Conservation (phyloP, 1,140 invertebrate genomes). For the Agrilus planipennis region DNA sequence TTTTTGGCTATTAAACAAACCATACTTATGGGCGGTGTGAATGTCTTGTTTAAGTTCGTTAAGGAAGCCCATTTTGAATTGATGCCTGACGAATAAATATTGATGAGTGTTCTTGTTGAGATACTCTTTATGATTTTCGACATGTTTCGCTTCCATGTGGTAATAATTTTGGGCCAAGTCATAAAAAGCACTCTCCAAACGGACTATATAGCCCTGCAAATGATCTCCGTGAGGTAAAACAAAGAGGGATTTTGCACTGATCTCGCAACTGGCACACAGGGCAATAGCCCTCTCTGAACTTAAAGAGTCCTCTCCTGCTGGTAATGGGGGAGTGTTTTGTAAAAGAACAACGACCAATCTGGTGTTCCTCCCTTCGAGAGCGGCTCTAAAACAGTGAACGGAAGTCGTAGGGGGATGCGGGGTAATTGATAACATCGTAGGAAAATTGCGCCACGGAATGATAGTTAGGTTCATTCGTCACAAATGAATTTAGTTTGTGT, state of each 20-base stretch:
- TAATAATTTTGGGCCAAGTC: slow-evolving; percentile 90
- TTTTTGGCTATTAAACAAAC: background rate
- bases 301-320: slow-evolving; percentile 71
- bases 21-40: slow-evolving; percentile 76
- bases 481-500: no score
- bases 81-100: slow-evolving; percentile 86
- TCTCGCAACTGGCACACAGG: slow-evolving; percentile 80
- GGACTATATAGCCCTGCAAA: slow-evolving; percentile 58
- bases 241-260: slow-evolving; percentile 85
- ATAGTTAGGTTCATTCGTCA: no score
- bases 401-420: no score
- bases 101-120: slow-evolving; percentile 87
- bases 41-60: slow-evolving; percentile 88
- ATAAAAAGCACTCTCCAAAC: slow-evolving; percentile 85
- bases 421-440: no score
- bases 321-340: slow-evolving; percentile 64
- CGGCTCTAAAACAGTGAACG: slow-evolving; percentile 19
- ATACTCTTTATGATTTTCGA: slow-evolving; percentile 82
- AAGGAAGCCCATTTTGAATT: slow-evolving; percentile 95
- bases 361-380: slow-evolving; percentile 69
- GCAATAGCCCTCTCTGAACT: slow-evolving; percentile 79
- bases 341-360: slow-evolving; percentile 81
- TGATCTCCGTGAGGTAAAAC: slow-evolving; percentile 81
- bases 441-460: no score
- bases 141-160: slow-evolving; percentile 71